Evolutionary conservation across 1,140 invertebrate genomes (phyloP), one percentile per base, ranked within the genome.

Genomic region (Dinoponera quadriceps): DNA sequence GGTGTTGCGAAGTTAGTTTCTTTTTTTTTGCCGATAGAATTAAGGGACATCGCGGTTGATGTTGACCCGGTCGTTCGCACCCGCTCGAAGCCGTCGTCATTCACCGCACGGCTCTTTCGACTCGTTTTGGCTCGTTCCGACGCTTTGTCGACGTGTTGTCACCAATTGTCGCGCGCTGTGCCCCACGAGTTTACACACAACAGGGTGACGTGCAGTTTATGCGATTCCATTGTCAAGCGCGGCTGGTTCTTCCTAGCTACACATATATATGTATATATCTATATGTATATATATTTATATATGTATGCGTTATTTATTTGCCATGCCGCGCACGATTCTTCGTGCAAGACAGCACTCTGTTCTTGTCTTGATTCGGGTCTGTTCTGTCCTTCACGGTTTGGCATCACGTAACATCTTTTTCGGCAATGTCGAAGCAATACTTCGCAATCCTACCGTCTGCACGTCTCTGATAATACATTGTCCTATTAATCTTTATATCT

Each of bases 181-280:
- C 92, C 93, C 93, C 90, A 93, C 86, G 89, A 93, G 92, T 93
- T 93, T 93, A 93, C 91, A 93, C 91, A 93, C 92, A 93, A 93
- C 91, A 93, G 91, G 90, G 87, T 91, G 90, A 92, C 90, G 84
- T 86, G 89, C 91, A 90, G 91, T 93, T 92, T 92, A 92, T 93
- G 92, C 90, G 90, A 92, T 90, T 91, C 90, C 84, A 93, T 93
- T 93, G 91, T 92, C 75, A 68, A 60, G 84, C 81, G 63, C 81
- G 54, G 88, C 89, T 85, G 87, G 88, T 90, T 91, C 84, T 84
- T 85, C 77, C 85, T 68, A 57, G 22, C 25, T 14, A 59, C 25
- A 57, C 7, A 33, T 13, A 22, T 1, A 63, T 48, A 2, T 14
- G 48, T n/a, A 63, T 22, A 44, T 22, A 48, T 57, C 2, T 5